Conservation (phyloP, 2,113 vertebrate species). For the Hippocampus guttulatus region DNA sequence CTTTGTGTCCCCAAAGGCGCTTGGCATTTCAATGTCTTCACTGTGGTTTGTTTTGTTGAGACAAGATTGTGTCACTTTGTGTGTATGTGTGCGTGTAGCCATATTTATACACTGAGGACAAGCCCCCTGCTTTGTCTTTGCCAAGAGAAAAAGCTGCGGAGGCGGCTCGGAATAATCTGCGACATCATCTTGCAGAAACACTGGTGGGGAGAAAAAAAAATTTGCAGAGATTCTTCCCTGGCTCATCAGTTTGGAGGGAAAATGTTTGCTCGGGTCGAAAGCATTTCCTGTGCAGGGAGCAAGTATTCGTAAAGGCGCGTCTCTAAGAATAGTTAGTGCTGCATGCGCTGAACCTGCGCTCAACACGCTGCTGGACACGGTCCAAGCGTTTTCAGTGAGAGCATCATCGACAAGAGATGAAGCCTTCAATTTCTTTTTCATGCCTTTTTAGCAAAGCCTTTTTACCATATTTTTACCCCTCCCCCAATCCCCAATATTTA, state of each 20-base stretch:
- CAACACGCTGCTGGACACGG: not conserved
- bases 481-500: not conserved
- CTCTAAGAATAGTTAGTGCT: conserved; percentile 40
- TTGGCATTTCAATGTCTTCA: conserved; percentile 29
- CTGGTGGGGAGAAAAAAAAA: conserved; percentile 41
- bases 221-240: conserved; percentile 39
- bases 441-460: not conserved
- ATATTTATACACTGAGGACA: conserved; percentile 29
- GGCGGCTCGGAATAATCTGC: not conserved
- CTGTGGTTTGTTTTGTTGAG: conserved; percentile 34
- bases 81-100: not conserved
- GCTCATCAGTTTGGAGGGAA: conserved; percentile 58
- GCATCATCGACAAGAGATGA: not conserved
- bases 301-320: conserved; percentile 34
- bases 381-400: not conserved
- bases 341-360: conserved; percentile 2
- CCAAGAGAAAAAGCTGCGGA: conserved; percentile 20
- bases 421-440: conserved; percentile 23
- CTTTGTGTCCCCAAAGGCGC: conserved; percentile 42
- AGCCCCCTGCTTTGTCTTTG: conserved; percentile 14
- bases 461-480: not conserved
- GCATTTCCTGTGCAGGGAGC: conserved; percentile 63
- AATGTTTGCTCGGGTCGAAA: conserved; percentile 60
- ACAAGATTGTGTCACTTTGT: not conserved
- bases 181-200: conserved; percentile 25